phyloP scores from a whole-genome alignment of 1,140 invertebrate genomes.

The Eubasilissa regina region DNA sequence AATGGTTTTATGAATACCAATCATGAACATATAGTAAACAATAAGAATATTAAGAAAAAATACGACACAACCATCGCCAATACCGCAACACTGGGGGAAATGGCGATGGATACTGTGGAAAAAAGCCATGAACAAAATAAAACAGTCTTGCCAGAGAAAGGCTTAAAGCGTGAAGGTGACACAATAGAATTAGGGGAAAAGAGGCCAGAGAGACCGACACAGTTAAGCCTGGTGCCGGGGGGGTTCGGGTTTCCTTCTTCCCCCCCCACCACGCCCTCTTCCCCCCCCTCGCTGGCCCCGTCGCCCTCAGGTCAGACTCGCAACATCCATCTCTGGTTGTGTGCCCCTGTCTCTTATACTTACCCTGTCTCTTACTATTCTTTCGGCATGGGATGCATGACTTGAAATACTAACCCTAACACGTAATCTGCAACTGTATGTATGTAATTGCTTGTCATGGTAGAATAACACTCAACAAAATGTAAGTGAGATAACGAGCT shows the following conservation, averaged over 20 bases:
- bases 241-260: constrained; percentile 58
- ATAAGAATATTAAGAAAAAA: constrained; percentile 43
- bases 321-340: constrained; percentile 8
- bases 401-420: constrained; percentile 38
- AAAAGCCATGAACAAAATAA: too few species aligned
- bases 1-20: constrained; percentile 55
- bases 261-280: constrained; percentile 63
- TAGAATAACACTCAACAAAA: background rate
- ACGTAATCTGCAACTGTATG: background rate
- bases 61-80: background rate
- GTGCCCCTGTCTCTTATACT: constrained; percentile 37
- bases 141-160: too few species aligned
- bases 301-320: constrained; percentile 69
- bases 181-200: constrained; percentile 28
- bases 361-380: constrained; percentile 43
- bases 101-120: background rate
- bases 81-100: background rate
- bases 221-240: constrained; percentile 66
- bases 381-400: constrained; percentile 48
- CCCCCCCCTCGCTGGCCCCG: constrained; percentile 66
- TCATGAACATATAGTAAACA: constrained; percentile 33
- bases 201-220: constrained; percentile 64
- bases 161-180: background rate
- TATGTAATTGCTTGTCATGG: background rate
- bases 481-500: background rate